Conservation (phyloP, 2,797 vertebrate genomes). For the Coregonus sp. region DNA sequence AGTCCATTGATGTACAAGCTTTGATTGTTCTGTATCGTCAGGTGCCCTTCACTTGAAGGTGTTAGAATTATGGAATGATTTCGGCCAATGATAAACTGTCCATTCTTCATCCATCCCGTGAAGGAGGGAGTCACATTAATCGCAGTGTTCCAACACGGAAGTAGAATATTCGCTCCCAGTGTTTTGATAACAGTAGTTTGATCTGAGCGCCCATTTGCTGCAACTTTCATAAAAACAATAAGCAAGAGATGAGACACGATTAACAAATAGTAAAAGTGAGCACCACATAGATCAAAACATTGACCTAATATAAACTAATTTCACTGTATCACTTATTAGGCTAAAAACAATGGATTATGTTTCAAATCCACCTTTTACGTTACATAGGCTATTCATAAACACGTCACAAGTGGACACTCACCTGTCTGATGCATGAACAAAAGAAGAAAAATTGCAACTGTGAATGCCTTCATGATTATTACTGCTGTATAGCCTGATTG, state of each 20-base stretch:
- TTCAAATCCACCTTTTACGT: not conserved
- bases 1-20: constrained; percentile 73
- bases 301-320: not conserved
- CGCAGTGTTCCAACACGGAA: constrained; percentile 45
- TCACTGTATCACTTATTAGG: not conserved
- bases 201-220: constrained; percentile 15
- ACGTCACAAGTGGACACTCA: constrained; percentile 48
- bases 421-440: constrained; percentile 53
- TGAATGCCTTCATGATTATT: constrained; percentile 50
- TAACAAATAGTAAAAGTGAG: no score
- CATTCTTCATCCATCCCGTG: constrained; percentile 79
- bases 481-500: constrained; percentile 22
- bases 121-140: constrained; percentile 26
- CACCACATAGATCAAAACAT: not conserved
- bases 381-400: not conserved
- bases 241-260: not conserved
- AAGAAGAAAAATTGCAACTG: constrained; percentile 41
- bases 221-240: constrained; percentile 26
- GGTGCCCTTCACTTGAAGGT: constrained; percentile 12
- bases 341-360: not conserved
- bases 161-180: not conserved
- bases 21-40: constrained; percentile 69
- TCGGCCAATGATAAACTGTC: not conserved
- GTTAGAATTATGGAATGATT: not conserved
- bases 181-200: constrained; percentile 28